These are phyloP conservation scores for Dendrolimus kikuchii DNA, from an alignment of 1,140 invertebrate species.

Conservation along the genomic window DNA sequence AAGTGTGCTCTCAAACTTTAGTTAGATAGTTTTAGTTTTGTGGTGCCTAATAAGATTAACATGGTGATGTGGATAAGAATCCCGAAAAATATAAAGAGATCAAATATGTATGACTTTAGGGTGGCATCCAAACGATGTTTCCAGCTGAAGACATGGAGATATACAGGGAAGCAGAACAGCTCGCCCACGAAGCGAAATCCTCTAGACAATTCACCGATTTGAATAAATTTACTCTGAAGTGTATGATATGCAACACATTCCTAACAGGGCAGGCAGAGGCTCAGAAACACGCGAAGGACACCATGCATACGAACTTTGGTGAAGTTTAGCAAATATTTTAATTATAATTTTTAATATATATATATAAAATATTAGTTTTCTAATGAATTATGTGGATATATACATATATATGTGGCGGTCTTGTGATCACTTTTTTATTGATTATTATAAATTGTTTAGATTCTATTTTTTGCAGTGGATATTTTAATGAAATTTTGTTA, in stretches of 20 bases:
- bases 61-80: too few species aligned
- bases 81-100: neutral
- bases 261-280: constrained; percentile 86
- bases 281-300: constrained; percentile 86
- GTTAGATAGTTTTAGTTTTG: too few species aligned
- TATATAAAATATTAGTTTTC: constrained; percentile 7
- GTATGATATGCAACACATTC: constrained; percentile 82
- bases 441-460: too few species aligned
- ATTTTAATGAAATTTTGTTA: too few species aligned
- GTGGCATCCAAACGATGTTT: constrained; percentile 85
- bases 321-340: constrained; percentile 76
- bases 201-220: constrained; percentile 93
- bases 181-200: constrained; percentile 90
- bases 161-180: constrained; percentile 83
- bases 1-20: too few species aligned
- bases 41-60: too few species aligned
- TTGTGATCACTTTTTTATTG: too few species aligned
- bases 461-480: too few species aligned
- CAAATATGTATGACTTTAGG: constrained; percentile 62
- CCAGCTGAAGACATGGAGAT: constrained; percentile 81
- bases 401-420: too few species aligned
- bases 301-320: constrained; percentile 90
- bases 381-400: neutral
- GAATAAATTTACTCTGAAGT: constrained; percentile 88
- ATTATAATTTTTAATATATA: constrained; percentile 2